Conservation (phyloP, 2,113 vertebrate species). For the Hippocampus barbouri region DNA sequence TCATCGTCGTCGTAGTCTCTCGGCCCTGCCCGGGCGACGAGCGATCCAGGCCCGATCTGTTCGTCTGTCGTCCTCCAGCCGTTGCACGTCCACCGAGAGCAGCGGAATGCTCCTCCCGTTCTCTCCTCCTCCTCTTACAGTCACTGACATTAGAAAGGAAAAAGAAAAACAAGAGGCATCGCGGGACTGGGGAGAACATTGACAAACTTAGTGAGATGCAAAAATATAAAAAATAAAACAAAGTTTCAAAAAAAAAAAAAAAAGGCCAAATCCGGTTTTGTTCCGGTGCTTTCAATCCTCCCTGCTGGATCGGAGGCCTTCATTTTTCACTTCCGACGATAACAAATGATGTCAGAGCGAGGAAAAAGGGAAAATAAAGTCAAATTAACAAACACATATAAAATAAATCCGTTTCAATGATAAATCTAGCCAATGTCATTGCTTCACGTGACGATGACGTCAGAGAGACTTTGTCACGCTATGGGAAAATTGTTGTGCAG, state of each 20-base stretch:
- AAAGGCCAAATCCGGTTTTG: conserved; percentile 44
- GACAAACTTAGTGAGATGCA: conserved; percentile 7
- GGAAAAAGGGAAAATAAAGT: conserved; percentile 25
- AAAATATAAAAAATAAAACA: background rate
- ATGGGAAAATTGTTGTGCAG: conserved; percentile 75
- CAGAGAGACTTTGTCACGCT: conserved; percentile 74
- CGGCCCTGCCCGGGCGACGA: conserved; percentile 71
- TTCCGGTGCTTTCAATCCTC: conserved; percentile 76
- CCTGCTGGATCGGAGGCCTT: conserved; percentile 69
- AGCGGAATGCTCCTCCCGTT: conserved; percentile 63
- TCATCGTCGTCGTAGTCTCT: conserved; percentile 70
- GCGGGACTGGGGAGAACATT: conserved; percentile 72
- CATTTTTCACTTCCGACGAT: conserved; percentile 66
- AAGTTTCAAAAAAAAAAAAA: background rate
- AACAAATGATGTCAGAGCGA: conserved; percentile 76
- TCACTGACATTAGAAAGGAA: conserved; percentile 53
- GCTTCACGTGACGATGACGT: conserved; percentile 59
- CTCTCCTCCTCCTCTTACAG: conserved; percentile 49
- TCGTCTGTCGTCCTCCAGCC: conserved; percentile 74
- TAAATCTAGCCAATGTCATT: conserved; percentile 51
- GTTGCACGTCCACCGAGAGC: conserved; percentile 88
- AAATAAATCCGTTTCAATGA: conserved; percentile 44
- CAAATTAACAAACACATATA: conserved; percentile 15
- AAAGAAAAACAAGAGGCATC: conserved; percentile 58
- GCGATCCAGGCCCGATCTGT: conserved; percentile 70